Conservation (phyloP, 1,140 invertebrate genomes). For the Lepidurus apus region DNA sequence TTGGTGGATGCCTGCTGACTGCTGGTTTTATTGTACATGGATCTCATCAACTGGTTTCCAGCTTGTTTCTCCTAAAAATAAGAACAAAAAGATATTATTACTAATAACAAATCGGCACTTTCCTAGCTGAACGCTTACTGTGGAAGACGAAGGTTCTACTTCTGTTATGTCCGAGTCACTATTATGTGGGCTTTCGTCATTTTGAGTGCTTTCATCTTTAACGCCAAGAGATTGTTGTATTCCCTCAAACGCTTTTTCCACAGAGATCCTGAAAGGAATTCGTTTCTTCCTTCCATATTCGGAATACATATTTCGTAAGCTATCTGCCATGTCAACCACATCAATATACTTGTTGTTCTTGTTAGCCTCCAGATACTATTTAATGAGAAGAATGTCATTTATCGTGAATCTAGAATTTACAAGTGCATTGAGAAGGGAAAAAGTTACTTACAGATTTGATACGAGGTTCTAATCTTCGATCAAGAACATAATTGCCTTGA, state of each 20-base stretch:
- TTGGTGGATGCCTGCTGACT: slow-evolving; percentile 14
- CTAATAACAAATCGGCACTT: not conserved
- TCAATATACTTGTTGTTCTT: slow-evolving; percentile 54
- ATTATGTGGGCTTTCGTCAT: slow-evolving; percentile 28
- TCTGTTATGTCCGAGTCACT: slow-evolving; percentile 26
- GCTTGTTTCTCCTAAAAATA: not conserved
- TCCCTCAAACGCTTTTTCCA: slow-evolving; percentile 51
- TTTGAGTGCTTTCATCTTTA: not conserved
- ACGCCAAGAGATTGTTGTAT: slow-evolving; percentile 28
- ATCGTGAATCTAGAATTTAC: not conserved
- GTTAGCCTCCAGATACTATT: slow-evolving; percentile 31
- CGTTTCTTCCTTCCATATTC: slow-evolving; percentile 65
- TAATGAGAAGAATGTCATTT: not conserved
- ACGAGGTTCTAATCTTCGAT: not conserved
- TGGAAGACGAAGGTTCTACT: not conserved
- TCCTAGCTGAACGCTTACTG: not conserved
- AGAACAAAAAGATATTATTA: not conserved
- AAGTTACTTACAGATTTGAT: not conserved
- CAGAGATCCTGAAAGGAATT: slow-evolving; percentile 57
- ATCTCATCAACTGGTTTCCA: slow-evolving; percentile 23
- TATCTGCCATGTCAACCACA: slow-evolving; percentile 65
- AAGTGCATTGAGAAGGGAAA: no score
- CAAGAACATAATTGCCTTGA: not conserved
- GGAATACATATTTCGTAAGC: slow-evolving; percentile 60
- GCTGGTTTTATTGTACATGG: slow-evolving; percentile 26